Percentiles rank a stretch among this genome's conserved stretches.
phyloP scores from a whole-genome alignment of 2,113 vertebrate genomes.

The Cathartes aura region DNA sequence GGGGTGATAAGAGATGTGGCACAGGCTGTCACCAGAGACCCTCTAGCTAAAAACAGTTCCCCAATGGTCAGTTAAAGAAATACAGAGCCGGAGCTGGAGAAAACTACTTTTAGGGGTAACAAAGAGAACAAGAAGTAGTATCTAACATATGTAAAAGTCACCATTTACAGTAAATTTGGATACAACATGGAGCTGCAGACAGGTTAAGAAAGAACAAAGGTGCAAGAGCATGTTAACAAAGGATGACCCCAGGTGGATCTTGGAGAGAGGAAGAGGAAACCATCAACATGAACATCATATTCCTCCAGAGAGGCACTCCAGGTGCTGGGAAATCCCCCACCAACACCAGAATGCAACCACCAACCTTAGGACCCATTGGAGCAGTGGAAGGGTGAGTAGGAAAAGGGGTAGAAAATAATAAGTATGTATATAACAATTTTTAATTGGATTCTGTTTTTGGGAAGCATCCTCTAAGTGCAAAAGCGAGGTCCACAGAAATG shows the following conservation, averaged over 20 bases:
- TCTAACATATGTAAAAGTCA: background rate
- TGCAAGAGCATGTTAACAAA: background rate
- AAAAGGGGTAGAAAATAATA: background rate
- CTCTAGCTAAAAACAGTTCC: background rate
- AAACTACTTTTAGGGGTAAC: background rate
- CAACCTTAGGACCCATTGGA: background rate
- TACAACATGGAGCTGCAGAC: background rate
- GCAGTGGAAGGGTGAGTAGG: fast-evolving
- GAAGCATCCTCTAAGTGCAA: background rate
- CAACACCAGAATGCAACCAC: background rate
- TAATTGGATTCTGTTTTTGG: background rate
- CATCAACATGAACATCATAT: background rate
- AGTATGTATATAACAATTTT: background rate
- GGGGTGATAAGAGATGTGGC: background rate
- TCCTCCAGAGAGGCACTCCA: background rate
- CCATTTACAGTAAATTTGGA: background rate
- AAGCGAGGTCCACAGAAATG: background rate
- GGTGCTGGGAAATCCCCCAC: background rate
- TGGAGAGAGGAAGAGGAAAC: background rate
- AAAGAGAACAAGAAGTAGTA: background rate
- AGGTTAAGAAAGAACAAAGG: background rate
- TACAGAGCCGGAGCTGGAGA: background rate
- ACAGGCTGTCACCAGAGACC: background rate
- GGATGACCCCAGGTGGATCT: background rate
- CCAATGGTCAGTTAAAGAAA: background rate